Evolutionary conservation across 2,888 invertebrate species (phyloP).

Genomic region (Nephrotoma appendiculata): DNA sequence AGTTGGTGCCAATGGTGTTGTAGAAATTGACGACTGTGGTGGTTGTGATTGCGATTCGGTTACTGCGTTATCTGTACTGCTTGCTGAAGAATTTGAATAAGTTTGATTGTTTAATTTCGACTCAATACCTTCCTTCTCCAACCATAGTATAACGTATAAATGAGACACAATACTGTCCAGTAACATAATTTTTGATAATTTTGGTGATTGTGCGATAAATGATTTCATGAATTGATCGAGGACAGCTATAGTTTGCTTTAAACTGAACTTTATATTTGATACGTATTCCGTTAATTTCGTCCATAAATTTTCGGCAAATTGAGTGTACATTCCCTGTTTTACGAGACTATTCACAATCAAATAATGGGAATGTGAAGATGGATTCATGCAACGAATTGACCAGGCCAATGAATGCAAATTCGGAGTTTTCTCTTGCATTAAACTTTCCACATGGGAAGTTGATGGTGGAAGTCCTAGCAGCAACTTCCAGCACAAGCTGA

Average conservation of each 20-base stretch:
- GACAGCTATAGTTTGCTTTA: slow-evolving; percentile 26
- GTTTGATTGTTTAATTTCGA: not conserved
- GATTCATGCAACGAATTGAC: slow-evolving; percentile 73
- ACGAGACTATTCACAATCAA: slow-evolving; percentile 75
- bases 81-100: not conserved
- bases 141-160: slow-evolving; percentile 29
- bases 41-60: slow-evolving; percentile 1
- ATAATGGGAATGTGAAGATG: slow-evolving; percentile 74
- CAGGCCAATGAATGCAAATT: slow-evolving; percentile 76
- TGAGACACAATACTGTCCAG: slow-evolving; percentile 29
- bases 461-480: slow-evolving; percentile 81
- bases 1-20: slow-evolving; percentile 4
- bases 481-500: slow-evolving; percentile 46
- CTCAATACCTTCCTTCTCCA: slow-evolving; percentile 26
- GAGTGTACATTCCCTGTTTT: slow-evolving; percentile 80
- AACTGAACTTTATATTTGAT: slow-evolving; percentile 26
- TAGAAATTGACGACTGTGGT: slow-evolving; percentile 17
- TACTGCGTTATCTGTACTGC: not conserved
- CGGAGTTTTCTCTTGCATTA: slow-evolving; percentile 55
- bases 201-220: slow-evolving; percentile 22
- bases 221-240: slow-evolving; percentile 27
- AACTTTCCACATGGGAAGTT: slow-evolving; percentile 67
- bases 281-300: slow-evolving; percentile 29
- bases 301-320: slow-evolving; percentile 38
- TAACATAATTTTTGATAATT: slow-evolving; percentile 27